Evolutionary conservation across 2,113 vertebrate genomes (phyloP).

Genomic region (Pteropus alecto): DNA sequence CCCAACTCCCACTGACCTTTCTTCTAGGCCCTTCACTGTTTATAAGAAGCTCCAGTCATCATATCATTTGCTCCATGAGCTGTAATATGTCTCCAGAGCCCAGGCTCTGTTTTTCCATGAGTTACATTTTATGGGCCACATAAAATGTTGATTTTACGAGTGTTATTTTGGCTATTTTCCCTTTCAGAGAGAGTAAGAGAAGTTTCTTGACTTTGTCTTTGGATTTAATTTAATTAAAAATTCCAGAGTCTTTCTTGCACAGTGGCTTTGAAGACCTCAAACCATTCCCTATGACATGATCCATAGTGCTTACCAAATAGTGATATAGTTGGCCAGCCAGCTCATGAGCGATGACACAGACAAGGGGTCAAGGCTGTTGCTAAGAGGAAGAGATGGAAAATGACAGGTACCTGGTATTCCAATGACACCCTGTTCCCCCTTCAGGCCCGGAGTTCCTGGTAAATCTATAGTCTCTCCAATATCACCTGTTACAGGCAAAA

Average conservation of each 20-base stretch:
- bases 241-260: neutral
- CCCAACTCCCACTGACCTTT: neutral
- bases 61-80: neutral
- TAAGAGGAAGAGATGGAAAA: rapidly evolving
- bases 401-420: constrained; percentile 87
- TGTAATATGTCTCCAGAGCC: neutral
- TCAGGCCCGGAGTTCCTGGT: constrained; percentile 88
- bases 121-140: neutral
- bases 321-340: neutral
- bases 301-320: rapidly evolving
- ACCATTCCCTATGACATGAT: neutral
- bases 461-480: constrained; percentile 86
- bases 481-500: constrained; percentile 83
- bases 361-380: rapidly evolving
- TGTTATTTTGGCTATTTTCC: neutral
- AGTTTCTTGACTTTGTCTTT: neutral
- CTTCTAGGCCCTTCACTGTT: neutral
- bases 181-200: neutral
- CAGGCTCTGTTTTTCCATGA: neutral
- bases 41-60: neutral
- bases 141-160: neutral
- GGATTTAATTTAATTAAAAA: neutral
- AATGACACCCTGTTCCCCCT: constrained; percentile 87
- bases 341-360: rapidly evolving
- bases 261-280: neutral